A percentile compares a stretch with the other conserved stretches of the same genome.
phyloP scores from a whole-genome alignment of 2,113 vertebrate species.

The Camelus bactrianus region DNA sequence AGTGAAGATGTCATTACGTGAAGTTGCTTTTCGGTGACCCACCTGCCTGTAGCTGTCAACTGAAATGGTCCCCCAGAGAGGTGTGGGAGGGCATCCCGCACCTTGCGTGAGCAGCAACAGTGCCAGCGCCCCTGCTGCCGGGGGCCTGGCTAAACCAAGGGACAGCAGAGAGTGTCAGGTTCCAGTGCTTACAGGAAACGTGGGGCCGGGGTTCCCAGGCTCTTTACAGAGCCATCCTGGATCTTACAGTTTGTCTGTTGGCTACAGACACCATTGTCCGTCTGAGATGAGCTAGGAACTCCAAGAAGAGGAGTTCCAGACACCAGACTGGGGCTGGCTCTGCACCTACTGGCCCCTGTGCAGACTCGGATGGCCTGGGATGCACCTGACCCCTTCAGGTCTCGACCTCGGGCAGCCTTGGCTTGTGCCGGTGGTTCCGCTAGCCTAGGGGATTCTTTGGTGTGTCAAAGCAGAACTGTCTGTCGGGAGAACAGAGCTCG shows the following conservation, averaged over 20 bases:
- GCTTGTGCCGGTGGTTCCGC: neutral
- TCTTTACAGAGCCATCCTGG: neutral
- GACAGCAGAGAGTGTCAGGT: neutral
- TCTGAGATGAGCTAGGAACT: conserved; percentile 9
- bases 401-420: neutral
- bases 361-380: neutral
- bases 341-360: neutral
- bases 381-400: neutral
- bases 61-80: neutral
- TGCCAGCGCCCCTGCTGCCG: neutral
- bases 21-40: neutral
- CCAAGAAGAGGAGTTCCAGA: neutral
- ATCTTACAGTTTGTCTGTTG: neutral
- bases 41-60: neutral
- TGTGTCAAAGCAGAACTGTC: neutral
- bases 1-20: neutral
- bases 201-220: neutral
- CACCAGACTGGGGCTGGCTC: neutral
- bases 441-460: conserved; percentile 51
- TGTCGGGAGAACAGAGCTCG: accelerated
- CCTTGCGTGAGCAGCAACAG: neutral
- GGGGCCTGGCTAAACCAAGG: neutral
- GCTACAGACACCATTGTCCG: neutral
- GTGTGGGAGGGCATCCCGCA: neutral
- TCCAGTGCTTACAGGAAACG: accelerated